Conservation (phyloP, 2,888 invertebrate genomes). For the Torymus texanus region DNA sequence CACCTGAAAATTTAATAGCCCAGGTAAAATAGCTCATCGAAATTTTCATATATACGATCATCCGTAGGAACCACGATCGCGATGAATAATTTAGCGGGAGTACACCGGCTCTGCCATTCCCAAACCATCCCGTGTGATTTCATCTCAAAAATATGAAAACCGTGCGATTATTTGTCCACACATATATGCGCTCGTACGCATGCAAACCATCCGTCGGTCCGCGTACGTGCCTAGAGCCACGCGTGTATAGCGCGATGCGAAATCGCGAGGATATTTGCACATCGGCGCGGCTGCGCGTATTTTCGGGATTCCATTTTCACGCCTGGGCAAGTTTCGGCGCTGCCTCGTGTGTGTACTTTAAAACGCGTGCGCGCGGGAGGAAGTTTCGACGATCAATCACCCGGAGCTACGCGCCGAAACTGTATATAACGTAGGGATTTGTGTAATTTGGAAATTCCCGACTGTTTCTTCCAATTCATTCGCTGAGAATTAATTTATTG, state of each 20-base stretch:
- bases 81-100: too few relatives aligned
- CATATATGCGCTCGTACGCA: too few relatives aligned
- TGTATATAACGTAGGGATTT: background rate
- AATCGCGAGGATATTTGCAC: constrained; percentile 31
- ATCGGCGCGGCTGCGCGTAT: constrained; percentile 16
- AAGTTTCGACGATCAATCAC: constrained; percentile 47
- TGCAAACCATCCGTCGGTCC: too few relatives aligned
- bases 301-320: constrained; percentile 22
- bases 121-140: too few relatives aligned
- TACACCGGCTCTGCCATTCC: too few relatives aligned
- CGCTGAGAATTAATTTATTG: constrained; percentile 28
- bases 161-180: too few relatives aligned
- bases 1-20: too few relatives aligned
- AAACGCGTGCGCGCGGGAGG: constrained; percentile 3
- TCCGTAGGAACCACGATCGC: too few relatives aligned
- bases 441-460: constrained; percentile 24
- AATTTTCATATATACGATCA: too few relatives aligned
- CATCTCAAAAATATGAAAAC: too few relatives aligned
- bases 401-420: background rate
- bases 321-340: too few relatives aligned
- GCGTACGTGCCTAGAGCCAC: background rate
- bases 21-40: too few relatives aligned
- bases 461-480: constrained; percentile 5
- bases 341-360: background rate
- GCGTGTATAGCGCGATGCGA: background rate